phyloP scores from a whole-genome alignment of 2,888 invertebrate genomes.

The Pardosa pseudoannulata region DNA sequence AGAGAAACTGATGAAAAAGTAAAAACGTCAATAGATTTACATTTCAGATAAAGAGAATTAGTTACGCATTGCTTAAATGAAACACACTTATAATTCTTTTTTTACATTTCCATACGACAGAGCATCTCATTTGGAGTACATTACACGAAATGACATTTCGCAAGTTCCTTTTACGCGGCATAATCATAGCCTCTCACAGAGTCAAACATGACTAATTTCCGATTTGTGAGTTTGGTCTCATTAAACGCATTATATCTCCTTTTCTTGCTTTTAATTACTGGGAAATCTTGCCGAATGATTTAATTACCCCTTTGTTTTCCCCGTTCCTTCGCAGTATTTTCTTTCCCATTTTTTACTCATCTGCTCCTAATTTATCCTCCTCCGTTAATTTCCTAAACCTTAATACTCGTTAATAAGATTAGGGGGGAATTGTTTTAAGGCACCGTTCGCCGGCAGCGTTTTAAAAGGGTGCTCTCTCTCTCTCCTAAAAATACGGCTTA shows the following conservation, averaged over 20 bases:
- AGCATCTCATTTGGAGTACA: no score
- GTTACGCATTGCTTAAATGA: no score
- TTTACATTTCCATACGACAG: no score
- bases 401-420: conserved; percentile 70
- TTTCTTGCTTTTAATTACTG: conserved; percentile 65
- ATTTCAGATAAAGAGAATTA: no score
- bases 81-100: no score
- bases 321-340: no score
- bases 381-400: conserved; percentile 66
- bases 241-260: conserved; percentile 63
- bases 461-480: conserved; percentile 40
- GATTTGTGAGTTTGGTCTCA: conserved; percentile 37
- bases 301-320: conserved; percentile 68
- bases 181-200: no score
- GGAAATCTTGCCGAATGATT: conserved; percentile 69
- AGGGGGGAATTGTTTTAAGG: conserved; percentile 66
- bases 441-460: conserved; percentile 52
- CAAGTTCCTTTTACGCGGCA: no score
- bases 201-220: conserved; percentile 41
- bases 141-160: no score
- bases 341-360: neutral
- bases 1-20: no score
- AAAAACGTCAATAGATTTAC: no score
- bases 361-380: conserved; percentile 49
- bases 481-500: conserved; percentile 67